Conservation (phyloP, 1,140 invertebrate species). For the Sycobia sp. region DNA sequence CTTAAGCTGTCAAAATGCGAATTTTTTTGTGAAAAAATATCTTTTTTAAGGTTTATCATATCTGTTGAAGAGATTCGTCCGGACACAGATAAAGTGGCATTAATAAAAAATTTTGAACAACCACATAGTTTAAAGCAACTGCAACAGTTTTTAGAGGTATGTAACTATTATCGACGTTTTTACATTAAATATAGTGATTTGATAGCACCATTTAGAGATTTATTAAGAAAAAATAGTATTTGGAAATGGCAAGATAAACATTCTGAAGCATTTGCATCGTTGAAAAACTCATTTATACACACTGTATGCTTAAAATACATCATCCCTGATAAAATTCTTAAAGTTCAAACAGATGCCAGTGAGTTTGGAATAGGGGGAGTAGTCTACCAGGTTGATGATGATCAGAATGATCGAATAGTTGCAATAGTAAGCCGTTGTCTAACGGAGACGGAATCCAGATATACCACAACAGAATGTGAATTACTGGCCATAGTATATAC, state of each 20-base stretch:
- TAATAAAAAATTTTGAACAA: background rate
- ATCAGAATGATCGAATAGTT: background rate
- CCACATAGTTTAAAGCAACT: background rate
- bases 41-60: background rate
- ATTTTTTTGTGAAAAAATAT: slow-evolving; percentile 6
- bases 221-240: too few relatives aligned
- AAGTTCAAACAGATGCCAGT: background rate
- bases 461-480: slow-evolving; percentile 7
- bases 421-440: background rate
- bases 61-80: background rate
- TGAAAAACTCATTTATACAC: background rate
- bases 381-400: slow-evolving; percentile 7
- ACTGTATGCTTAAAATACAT: background rate
- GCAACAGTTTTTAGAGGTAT: slow-evolving; percentile 7
- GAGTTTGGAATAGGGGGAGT: slow-evolving; percentile 1
- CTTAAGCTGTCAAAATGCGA: slow-evolving; percentile 13
- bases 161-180: slow-evolving; percentile 18
- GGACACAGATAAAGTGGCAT: background rate
- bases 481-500: background rate
- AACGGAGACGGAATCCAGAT: background rate
- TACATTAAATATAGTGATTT: background rate
- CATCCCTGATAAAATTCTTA: background rate
- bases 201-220: too few relatives aligned
- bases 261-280: background rate
- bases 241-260: too few relatives aligned